Base-by-base conservation (phyloP, 2,113 vertebrate species). In the Terrapene triunguis region DNA sequence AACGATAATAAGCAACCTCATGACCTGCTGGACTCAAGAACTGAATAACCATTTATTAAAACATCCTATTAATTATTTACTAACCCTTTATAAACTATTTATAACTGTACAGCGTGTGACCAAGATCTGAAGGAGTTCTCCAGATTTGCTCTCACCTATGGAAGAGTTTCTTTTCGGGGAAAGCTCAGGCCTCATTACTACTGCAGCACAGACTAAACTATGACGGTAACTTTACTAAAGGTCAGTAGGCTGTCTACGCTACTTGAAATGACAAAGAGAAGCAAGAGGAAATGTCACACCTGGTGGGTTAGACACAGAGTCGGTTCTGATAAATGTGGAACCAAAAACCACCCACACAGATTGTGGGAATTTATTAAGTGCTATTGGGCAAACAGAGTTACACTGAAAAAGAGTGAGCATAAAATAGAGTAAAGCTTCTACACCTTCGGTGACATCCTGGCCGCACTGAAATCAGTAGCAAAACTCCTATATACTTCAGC, bases 1-100 rank as follows among this genome's bases (percentile, higher is more conserved):
- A 94, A 97, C 85, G 91, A 84, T 90, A 96, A 80, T 92, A 90
- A 95, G 87, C 86, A 97, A 96, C 95, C 88, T 89, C 95, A 94
- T 95, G 96, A 80, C 82, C 92, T 96, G 91, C 95, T 94, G 94
- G 94, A 90, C 95, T 92, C 90, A 79, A 93, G 94, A 82, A 97
- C 93, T 78, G 25, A 78, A 47, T 47, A 78, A 78, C 5, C 42
- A 47, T 47, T 47, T 78, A 38, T 78, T 78, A 29, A 47, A 78
- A 78, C 12, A 78, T 72, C 42, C 42, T 14, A 42, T 78, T 25
- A 78, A 47, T 78, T 78, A 78, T 96, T 95, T 94, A 96, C 96
- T 92, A 91, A 89, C 82, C 57, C 84, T 96, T 95, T 87, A 94
- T 27, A 93, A 94, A 90, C 65, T 93, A 79, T 93, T 95, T 97